Evolutionary conservation across 1,140 invertebrate genomes (phyloP).

Genomic region (Medauroidea extradentata): DNA sequence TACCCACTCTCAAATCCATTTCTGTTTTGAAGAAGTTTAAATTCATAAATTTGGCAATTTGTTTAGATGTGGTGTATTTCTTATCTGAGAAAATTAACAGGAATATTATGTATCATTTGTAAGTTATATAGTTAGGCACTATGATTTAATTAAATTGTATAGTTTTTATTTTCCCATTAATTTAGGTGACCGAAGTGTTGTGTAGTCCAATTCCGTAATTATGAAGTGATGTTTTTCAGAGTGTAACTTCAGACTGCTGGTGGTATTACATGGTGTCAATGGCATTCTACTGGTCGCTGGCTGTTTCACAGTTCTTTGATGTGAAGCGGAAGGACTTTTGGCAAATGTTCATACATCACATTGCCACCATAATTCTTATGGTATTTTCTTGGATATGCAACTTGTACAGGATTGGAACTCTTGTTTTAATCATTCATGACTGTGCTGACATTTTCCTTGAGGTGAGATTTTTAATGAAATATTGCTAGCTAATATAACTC

Average conservation of each 20-base stretch:
- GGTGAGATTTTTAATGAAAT: constrained; percentile 55
- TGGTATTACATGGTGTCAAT: constrained; percentile 39
- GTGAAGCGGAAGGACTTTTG: constrained; percentile 93
- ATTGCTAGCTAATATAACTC: too few species aligned
- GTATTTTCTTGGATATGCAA: constrained; percentile 93
- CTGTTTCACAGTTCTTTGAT: constrained; percentile 90
- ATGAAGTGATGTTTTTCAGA: constrained; percentile 17
- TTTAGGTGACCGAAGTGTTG: too few species aligned
- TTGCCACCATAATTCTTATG: constrained; percentile 85
- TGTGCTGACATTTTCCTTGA: constrained; percentile 93
- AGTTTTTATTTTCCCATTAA: too few species aligned
- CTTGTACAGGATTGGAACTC: constrained; percentile 83
- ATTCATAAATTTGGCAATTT: too few species aligned
- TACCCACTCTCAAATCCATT: too few species aligned
- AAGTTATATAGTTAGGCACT: too few species aligned
- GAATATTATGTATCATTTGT: too few species aligned
- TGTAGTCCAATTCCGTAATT: too few species aligned
- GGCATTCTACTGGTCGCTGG: constrained; percentile 93
- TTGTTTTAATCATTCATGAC: constrained; percentile 91
- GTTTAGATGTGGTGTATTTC: too few species aligned
- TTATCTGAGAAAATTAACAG: too few species aligned
- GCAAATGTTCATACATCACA: constrained; percentile 98
- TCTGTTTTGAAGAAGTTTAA: too few species aligned
- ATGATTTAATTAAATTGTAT: too few species aligned
- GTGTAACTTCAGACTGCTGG: constrained; percentile 37